These are phyloP conservation scores for Phortica variegata DNA, from an alignment of 1,140 invertebrate genomes.

Conservation along the genomic window DNA sequence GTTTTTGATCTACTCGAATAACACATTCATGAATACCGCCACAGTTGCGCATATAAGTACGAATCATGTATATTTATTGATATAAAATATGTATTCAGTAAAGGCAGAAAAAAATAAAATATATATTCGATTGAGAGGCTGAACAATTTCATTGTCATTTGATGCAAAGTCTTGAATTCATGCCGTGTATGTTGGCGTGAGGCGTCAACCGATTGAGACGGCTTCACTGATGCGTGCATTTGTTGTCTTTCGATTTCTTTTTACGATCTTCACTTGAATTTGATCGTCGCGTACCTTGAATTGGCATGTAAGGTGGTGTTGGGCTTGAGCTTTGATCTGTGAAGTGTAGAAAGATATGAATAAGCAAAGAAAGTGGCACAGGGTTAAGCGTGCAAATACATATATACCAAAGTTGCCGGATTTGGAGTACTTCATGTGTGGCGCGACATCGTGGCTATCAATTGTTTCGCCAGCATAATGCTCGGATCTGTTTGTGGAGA, in stretches of 20 bases:
- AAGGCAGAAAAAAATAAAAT: not conserved
- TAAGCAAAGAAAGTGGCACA: conserved; percentile 14
- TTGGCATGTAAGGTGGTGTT: conserved; percentile 74
- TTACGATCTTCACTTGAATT: conserved; percentile 61
- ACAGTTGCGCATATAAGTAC: no score
- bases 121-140: conserved; percentile 3
- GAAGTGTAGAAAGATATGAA: not conserved
- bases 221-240: conserved; percentile 55
- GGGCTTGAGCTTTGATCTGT: conserved; percentile 60
- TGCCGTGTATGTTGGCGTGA: not conserved
- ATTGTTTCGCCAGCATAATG: conserved; percentile 40
- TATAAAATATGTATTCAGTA: no score
- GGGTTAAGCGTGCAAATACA: conserved; percentile 39
- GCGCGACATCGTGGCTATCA: conserved; percentile 39
- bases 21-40: no score
- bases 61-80: no score
- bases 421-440: conserved; percentile 48
- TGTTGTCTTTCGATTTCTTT: conserved; percentile 59
- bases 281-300: conserved; percentile 70
- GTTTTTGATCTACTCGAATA: no score
- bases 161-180: conserved; percentile 8
- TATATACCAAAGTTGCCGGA: conserved; percentile 54
- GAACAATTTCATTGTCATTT: conserved; percentile 43
- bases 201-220: not conserved
- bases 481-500: conserved; percentile 22